Base-by-base conservation (phyloP, 2,888 invertebrate species). In the Yponomeuta malinellus region DNA sequence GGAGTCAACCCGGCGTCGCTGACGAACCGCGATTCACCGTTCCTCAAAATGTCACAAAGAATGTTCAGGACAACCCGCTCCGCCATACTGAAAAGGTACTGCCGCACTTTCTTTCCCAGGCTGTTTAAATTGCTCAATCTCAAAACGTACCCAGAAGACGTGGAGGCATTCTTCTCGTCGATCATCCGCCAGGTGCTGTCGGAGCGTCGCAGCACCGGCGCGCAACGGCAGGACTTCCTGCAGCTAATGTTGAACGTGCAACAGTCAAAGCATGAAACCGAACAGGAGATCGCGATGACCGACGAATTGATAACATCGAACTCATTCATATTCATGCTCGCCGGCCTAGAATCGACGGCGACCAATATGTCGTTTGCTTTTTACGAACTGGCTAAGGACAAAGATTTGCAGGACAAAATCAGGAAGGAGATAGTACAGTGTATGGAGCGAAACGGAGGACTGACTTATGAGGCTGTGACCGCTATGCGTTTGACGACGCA, bases 251-350 rank as follows among this genome's bases (percentile, higher is more conserved):
- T 92, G 73, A 90, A 91, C 72, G 88, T 88, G 68, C 91, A 92
- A 77, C 85, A 85, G 73, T 81, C 81, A 8, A 85, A 88, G 68
- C 91, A 92, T 77, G 85, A 85, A 73, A 81, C 81, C 6, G 85
- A 87, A 73, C 81, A 76, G 10, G 81, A 76, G 71, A 88, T 91
- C 75, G 74, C 76, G 67, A 92, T 92, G 89, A 89, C 91, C 10
- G 91, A 92, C 79, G 87, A 84, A 72, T 81, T 92, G 75, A 92
- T 92, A 81, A 91, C 87, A 63, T 92, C 92, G 15, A 92, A 91
- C 79, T 92, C 92, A 70, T 92, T 92, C 77, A 92, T 92, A 85
- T 92, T 92, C 75, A 89, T 92, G 89, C 73, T 92, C 72, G 92
- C 92, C n/a, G 92, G 92, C 2, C 76, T 92, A 74, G 92, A 92